These are phyloP conservation scores for Silurus asotus DNA, from an alignment of 2,113 vertebrate species.

Conservation along the genomic window DNA sequence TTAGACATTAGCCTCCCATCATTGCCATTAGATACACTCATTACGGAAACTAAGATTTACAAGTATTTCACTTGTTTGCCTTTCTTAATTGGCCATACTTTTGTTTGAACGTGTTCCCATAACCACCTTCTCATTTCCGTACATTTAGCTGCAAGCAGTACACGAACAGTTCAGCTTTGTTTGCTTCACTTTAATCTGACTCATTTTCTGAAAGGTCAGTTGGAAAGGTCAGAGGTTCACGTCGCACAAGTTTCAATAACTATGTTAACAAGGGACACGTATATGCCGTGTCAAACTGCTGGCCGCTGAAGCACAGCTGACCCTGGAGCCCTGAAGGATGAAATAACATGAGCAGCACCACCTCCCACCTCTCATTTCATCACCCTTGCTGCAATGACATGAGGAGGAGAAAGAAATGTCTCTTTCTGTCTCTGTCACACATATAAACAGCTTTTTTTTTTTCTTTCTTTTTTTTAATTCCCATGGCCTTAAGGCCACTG, in stretches of 20 bases:
- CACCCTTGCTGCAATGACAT: slow-evolving; percentile 9
- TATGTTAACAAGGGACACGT: slow-evolving; percentile 12
- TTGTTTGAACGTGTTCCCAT: neutral
- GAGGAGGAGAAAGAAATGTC: slow-evolving; percentile 17
- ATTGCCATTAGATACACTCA: neutral
- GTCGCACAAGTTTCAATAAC: slow-evolving; percentile 38
- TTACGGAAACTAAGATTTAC: neutral
- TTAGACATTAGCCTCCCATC: neutral
- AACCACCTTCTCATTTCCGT: neutral
- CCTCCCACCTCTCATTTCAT: slow-evolving; percentile 26
- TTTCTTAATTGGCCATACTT: neutral
- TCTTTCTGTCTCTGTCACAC: slow-evolving; percentile 26
- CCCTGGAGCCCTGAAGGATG: slow-evolving; percentile 39
- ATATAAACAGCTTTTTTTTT: neutral
- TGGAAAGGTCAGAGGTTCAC: slow-evolving; percentile 28
- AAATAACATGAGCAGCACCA: slow-evolving; percentile 16
- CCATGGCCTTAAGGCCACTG: slow-evolving; percentile 37
- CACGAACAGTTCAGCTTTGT: neutral
- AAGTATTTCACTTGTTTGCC: neutral
- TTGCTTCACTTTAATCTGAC: slow-evolving; percentile 37
- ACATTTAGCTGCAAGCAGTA: neutral
- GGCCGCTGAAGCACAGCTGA: slow-evolving; percentile 50
- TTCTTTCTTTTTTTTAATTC: neutral
- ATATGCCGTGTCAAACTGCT: slow-evolving; percentile 37
- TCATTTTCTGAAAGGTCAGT: slow-evolving; percentile 15